Percentiles rank a stretch among this genome's conserved stretches.
These are phyloP conservation scores for Drosophila incognita DNA, from an alignment of 2,888 invertebrate genomes.

Conservation along the genomic window DNA sequence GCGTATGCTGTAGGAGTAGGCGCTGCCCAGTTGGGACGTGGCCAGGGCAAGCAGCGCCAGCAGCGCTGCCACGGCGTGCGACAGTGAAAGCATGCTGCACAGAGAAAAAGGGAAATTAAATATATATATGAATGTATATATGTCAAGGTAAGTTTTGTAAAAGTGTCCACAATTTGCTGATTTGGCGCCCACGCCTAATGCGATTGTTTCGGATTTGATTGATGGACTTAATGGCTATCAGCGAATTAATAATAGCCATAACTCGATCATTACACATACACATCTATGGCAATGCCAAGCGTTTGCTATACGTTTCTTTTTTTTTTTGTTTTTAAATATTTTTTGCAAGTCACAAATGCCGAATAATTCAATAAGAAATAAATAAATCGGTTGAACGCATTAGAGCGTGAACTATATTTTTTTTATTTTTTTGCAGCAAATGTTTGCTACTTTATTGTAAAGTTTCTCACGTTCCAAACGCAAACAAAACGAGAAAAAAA, in stretches of 20 bases:
- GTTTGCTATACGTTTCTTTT: neutral
- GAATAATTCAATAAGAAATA: conserved; percentile 74
- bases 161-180: conserved; percentile 48
- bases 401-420: conserved; percentile 71
- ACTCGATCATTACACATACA: conserved; percentile 17
- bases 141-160: conserved; percentile 58
- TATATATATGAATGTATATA: neutral
- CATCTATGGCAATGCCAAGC: conserved; percentile 27
- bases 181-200: conserved; percentile 49
- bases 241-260: conserved; percentile 33
- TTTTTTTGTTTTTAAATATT: neutral
- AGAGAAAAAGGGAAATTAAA: conserved; percentile 2
- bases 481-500: conserved; percentile 25
- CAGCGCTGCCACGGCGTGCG: conserved; percentile 22
- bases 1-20: conserved; percentile 45
- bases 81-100: conserved; percentile 51
- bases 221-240: conserved; percentile 57
- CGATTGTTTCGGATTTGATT: conserved; percentile 69
- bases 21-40: conserved; percentile 31
- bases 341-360: conserved; percentile 73
- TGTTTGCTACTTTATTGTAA: conserved; percentile 60
- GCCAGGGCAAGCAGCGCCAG: conserved; percentile 38
- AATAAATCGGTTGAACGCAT: conserved; percentile 74
- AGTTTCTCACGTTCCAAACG: conserved; percentile 73
- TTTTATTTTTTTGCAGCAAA: conserved; percentile 23